Base-by-base conservation (phyloP, 2,113 vertebrate genomes). In the Ploceus nigricollis region DNA sequence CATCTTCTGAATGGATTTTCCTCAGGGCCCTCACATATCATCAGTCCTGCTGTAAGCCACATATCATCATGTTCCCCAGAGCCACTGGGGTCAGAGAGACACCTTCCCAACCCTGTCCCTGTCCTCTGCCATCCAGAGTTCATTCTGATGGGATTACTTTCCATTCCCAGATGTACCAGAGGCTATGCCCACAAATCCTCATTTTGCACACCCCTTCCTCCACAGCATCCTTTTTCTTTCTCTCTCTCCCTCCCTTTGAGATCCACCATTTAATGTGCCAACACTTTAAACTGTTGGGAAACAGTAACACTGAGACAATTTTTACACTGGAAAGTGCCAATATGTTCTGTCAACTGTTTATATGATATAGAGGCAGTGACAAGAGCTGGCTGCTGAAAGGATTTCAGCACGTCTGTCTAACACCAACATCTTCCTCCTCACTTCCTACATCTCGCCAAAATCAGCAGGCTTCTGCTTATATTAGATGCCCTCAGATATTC, bases 391-490 rank as follows among this genome's bases (percentile, higher is more conserved):
- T 90, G 15, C 63, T 88, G 90, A 82, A 50, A 80, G 51, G 58
- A 90, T 88, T 92, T 92, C 85, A 95, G 57, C 82, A 83, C 1
- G 39, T 94, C 91, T 92, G 80, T 79, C 82, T 96, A 85, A 94
- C 88, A 95, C 65, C 66, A 33, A 51, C 28, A 16, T 82, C 90
- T 76, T 92, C 92, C 58, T 82, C 39, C 58, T 70, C 79, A 45
- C 47, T 82, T 91, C 76, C 88, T 44, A 88, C 95, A 42, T 21
- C 35, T 57, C 10, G 4, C 63, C 75, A 90, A 93, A 93, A 88
- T 58, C 57, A 72, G 18, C 45, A 86, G 44, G 24, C 4, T 82
- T 92, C 66, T 86, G 71, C 79, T 90, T 86, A 33, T 80, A 82
- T 94, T 88, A 93, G 63, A 42, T 88, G n/a, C 5, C 37, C 45